These are phyloP conservation scores for Hemicentrotus pulcherrimus DNA, from an alignment of 35 echinoderm and acorn worm genomes.

Conservation along the genomic window DNA sequence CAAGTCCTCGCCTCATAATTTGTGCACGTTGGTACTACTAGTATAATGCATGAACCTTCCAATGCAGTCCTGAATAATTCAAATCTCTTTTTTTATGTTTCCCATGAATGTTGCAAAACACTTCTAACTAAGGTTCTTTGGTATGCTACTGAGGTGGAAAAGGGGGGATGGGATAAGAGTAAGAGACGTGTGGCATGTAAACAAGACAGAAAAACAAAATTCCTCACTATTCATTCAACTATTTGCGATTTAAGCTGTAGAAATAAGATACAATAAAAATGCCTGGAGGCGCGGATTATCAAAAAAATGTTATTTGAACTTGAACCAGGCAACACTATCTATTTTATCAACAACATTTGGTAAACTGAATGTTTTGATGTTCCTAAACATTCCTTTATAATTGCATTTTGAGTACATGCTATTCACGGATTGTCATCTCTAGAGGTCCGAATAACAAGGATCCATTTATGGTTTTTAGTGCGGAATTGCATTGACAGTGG, in stretches of 20 bases:
- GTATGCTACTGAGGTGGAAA: not conserved
- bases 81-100: not conserved
- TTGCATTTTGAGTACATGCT: not conserved
- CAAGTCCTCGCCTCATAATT: not conserved
- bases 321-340: conserved; percentile 1
- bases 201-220: conserved; percentile 6
- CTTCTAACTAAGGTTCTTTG: not conserved
- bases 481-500: not conserved
- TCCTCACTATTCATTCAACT: not conserved
- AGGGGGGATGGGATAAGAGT: not conserved
- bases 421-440: not conserved
- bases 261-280: not conserved
- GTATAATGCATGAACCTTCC: not conserved
- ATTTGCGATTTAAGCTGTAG: not conserved
- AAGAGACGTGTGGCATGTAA: not conserved
- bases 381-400: not conserved
- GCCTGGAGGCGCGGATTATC: not conserved
- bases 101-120: not conserved
- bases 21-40: not conserved
- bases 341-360: not conserved
- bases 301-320: not conserved
- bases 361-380: not conserved
- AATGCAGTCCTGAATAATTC: not conserved
- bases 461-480: not conserved
- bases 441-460: not conserved